phyloP scores from a whole-genome alignment of 2,888 invertebrate species.

The Drosophila stalkeri region DNA sequence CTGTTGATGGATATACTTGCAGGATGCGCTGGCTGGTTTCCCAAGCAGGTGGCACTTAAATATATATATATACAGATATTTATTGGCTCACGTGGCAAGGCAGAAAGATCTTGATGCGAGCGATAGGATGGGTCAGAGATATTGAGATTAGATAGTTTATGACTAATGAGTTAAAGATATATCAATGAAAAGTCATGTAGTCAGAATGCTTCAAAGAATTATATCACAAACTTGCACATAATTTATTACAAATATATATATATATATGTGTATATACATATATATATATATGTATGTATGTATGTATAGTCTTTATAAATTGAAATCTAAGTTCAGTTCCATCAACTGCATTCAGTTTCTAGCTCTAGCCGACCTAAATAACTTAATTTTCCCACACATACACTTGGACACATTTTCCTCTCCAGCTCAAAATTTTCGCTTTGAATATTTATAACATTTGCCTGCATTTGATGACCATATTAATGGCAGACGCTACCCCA shows the following conservation, averaged over 20 bases:
- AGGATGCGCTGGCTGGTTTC: conserved; percentile 10
- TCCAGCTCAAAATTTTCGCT: conserved; percentile 19
- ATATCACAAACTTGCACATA: not conserved
- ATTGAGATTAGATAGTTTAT: conserved; percentile 1
- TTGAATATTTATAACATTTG: conserved; percentile 66
- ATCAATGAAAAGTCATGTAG: not conserved
- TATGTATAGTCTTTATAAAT: not conserved
- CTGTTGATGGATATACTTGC: conserved; percentile 47
- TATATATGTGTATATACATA: too few relatives aligned
- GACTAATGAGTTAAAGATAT: not conserved
- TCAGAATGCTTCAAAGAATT: not conserved
- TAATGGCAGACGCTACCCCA: conserved; percentile 60
- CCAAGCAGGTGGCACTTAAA: conserved; percentile 52
- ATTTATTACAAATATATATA: not conserved
- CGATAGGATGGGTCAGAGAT: conserved; percentile 1
- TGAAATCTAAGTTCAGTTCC: not conserved
- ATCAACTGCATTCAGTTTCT: not conserved
- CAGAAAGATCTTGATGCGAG: conserved; percentile 9
- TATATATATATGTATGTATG: not conserved
- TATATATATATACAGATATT: not conserved
- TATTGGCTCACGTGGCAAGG: conserved; percentile 43
- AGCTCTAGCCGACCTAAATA: conserved; percentile 14
- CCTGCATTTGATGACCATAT: conserved; percentile 73
- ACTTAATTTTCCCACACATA: conserved; percentile 47
- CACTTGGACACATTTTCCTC: conserved; percentile 21